Base-by-base conservation (phyloP, 2,888 invertebrate species). In the Acanthococcus lagerstroemiae region DNA sequence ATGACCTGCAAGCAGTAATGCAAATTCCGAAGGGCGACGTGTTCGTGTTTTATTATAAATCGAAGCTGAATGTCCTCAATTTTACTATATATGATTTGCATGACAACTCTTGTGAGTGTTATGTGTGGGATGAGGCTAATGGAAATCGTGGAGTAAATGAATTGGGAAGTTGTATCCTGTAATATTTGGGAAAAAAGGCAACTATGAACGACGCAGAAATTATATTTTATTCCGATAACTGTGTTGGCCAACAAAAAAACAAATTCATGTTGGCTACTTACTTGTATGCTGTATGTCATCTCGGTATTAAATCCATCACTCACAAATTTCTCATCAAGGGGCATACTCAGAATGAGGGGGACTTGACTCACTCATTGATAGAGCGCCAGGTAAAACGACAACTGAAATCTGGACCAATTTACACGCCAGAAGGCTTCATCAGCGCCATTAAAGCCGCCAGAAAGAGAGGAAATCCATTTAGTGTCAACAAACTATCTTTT, bases 1-100 rank as follows among this genome's bases (percentile, higher is more conserved):
- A 71, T 68, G 74, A 74, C 66, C 68, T 75, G 60, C 73, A 75
- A 68, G 73, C 74, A 30, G 73, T 73, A 1, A 70, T 75, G 52
- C 73, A 71, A 12, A 69, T 70, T 55, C 73, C 74, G 19, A 70
- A 71, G 65, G 73, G 73, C 46, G 69, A 74, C 66, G 70, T 72
- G 19, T 67, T 71, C 30, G 72, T 72, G 68, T 65, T 65, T 55
- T 54, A 21, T 54, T 54, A 54, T 22, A 54, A 22, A 22, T 54
- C 54, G 5, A 54, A 54, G n/a, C n/a, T 54, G 9, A 54, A 54
- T 54, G 24, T 22, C 12, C 24, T 54, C 9, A 54, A 54, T n/a
- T 54, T 54, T 22, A 54, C 54, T 22, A 22, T 54, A 22, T 54
- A 54, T 22, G n/a, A 54, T n/a, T 54, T 54, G 22, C 9, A 22